Evolutionary conservation across 1,140 invertebrate species (phyloP), one percentile per base, ranked within the genome.

Genomic region (Drosophila subobscura): DNA sequence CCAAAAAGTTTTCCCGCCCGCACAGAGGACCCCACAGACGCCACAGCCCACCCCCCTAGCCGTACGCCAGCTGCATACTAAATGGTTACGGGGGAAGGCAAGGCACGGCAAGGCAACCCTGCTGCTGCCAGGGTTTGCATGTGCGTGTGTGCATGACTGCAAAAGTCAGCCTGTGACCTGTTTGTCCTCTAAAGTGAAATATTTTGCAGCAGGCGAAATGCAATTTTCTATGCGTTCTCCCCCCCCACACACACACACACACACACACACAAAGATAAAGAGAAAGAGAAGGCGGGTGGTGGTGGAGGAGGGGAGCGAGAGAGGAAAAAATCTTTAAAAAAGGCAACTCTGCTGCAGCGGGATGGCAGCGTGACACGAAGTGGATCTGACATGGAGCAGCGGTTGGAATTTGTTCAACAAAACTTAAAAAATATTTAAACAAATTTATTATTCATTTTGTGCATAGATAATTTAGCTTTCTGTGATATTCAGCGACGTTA

Each of bases 161-260:
- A 72, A 86, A 85, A 86, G 83, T 86, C 81, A 86, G 86, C 86
- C 81, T 88, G 88, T 90, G 88, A 90, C 88, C 88, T 90, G 88
- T 90, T 90, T 85, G 88, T 90, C 88, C 88, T 90, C 88, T 88
- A 90, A 90, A 90, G 83, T 90, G 88, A 90, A 90, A 90, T 90
- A 90, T 89, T 89, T 90, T 79, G 67, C 55, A 68, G 80, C 81
- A 68, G 73, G 80, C 80, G 64, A 85, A 85, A 77, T 85, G 80
- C 80, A 85, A 85, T 85, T 85, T 71, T 70, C 77, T 70, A 58
- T 68, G 73, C 71, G 79, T 77, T 81, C 33, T 81, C 16, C 16
- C 16, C 16, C 16, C 16, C 74, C 72, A 49, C 61, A 16, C 64
- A 67, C 14, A 66, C 29, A 49, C 5, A 29, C 33, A 57, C 58